Conservation (phyloP, 2,113 vertebrate species). For the Otolemur garnettii region DNA sequence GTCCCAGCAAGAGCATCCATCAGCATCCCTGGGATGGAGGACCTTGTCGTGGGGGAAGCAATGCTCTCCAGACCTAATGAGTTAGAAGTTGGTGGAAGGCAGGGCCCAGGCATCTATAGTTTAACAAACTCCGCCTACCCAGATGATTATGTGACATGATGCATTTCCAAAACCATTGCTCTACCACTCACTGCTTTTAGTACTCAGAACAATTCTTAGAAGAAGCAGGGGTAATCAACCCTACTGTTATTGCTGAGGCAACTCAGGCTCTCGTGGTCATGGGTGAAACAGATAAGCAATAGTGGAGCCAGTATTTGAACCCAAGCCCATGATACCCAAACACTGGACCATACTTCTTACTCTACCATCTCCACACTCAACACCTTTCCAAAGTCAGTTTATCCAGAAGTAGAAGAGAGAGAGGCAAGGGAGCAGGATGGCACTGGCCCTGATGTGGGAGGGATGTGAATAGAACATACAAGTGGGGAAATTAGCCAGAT, state of each 20-base stretch:
- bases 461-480: background rate
- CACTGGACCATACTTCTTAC: background rate
- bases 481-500: background rate
- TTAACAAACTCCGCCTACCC: background rate
- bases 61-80: background rate
- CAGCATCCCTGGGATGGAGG: background rate
- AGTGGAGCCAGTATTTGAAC: background rate
- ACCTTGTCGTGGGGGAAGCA: background rate
- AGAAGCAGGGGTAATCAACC: background rate
- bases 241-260: background rate
- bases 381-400: background rate
- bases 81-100: background rate
- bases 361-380: accelerated
- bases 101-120: background rate
- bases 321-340: background rate
- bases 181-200: background rate
- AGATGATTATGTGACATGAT: background rate
- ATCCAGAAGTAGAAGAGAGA: background rate
- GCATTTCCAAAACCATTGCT: background rate
- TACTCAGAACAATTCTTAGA: background rate
- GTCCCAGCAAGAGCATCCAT: too few species aligned
- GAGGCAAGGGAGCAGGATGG: background rate
- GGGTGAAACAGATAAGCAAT: background rate
- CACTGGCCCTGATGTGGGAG: background rate
- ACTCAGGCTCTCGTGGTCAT: background rate